These are phyloP conservation scores for Acipenser transmontanus DNA, from an alignment of 2,797 vertebrate genomes.

Conservation along the genomic window DNA sequence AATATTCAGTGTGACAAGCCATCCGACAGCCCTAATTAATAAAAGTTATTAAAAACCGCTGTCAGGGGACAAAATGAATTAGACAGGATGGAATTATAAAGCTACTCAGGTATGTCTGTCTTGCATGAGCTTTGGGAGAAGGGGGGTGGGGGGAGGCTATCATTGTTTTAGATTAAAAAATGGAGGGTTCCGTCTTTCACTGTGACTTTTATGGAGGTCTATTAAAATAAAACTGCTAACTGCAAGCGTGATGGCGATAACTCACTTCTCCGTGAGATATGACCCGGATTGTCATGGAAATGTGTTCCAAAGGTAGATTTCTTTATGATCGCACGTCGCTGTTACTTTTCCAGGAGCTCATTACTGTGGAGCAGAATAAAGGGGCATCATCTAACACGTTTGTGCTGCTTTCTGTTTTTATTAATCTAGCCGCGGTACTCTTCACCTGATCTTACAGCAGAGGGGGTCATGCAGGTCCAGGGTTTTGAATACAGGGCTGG, in stretches of 20 bases:
- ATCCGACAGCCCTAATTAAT: conserved; percentile 50
- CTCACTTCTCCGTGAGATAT: background rate
- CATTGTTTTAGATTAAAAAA: background rate
- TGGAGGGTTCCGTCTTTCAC: background rate
- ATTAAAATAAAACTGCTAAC: background rate
- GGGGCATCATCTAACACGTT: too few relatives aligned
- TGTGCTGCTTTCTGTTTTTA: too few relatives aligned
- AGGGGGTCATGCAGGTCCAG: too few relatives aligned
- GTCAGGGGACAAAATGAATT: conserved; percentile 35
- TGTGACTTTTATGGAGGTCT: background rate
- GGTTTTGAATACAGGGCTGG: too few relatives aligned
- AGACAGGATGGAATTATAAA: conserved; percentile 32
- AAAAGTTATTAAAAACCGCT: conserved; percentile 44
- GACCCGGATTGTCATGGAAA: background rate
- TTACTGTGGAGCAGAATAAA: too few relatives aligned
- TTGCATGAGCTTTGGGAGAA: conserved; percentile 18
- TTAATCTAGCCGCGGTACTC: too few relatives aligned
- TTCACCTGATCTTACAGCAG: too few relatives aligned
- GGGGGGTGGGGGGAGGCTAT: conserved; percentile 32
- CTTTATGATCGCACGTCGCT: background rate
- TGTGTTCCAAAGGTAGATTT: background rate
- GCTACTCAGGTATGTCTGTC: conserved; percentile 27
- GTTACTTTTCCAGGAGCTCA: too few relatives aligned
- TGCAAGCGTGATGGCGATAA: background rate
- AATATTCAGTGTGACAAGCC: conserved; percentile 29